phyloP scores from a whole-genome alignment of 2,797 vertebrate species.

The Cyprinodon diabolis region DNA sequence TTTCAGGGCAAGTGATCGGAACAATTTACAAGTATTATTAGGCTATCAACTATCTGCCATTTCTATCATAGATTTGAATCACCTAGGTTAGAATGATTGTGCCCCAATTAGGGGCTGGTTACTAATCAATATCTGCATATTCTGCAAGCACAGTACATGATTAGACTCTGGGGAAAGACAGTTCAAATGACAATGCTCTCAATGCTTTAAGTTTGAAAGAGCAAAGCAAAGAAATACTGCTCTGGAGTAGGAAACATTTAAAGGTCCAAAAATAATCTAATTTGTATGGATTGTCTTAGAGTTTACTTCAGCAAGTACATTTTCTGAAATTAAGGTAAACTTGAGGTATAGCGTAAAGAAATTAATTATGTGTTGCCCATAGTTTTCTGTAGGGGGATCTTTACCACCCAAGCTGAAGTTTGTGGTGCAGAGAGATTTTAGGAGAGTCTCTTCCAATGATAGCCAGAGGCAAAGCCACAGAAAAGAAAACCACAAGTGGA shows the following conservation, averaged over 20 bases:
- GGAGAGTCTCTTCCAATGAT: slow-evolving; percentile 54
- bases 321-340: slow-evolving; percentile 19
- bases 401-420: slow-evolving; percentile 65
- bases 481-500: slow-evolving; percentile 78
- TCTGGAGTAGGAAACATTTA: slow-evolving; percentile 17
- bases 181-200: slow-evolving; percentile 94
- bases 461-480: slow-evolving; percentile 58
- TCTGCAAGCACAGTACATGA: slow-evolving; percentile 95
- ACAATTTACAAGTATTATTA: slow-evolving; percentile 94
- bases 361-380: slow-evolving; percentile 51
- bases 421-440: slow-evolving; percentile 52
- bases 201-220: slow-evolving; percentile 69
- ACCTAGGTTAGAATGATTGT: slow-evolving; percentile 87
- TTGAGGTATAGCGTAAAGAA: slow-evolving; percentile 34
- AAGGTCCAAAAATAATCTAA: neutral
- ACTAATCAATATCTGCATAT: slow-evolving; percentile 97
- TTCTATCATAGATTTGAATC: slow-evolving; percentile 87
- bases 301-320: slow-evolving; percentile 11
- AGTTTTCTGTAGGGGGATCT: slow-evolving; percentile 43
- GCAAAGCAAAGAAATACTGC: slow-evolving; percentile 34
- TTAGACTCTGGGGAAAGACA: slow-evolving; percentile 89
- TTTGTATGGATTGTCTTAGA: neutral
- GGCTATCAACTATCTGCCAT: slow-evolving; percentile 92
- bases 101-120: slow-evolving; percentile 95
- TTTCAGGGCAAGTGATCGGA: slow-evolving; percentile 64